Conservation (phyloP, 2,888 invertebrate species). For the Carterocephalus palaemon region DNA sequence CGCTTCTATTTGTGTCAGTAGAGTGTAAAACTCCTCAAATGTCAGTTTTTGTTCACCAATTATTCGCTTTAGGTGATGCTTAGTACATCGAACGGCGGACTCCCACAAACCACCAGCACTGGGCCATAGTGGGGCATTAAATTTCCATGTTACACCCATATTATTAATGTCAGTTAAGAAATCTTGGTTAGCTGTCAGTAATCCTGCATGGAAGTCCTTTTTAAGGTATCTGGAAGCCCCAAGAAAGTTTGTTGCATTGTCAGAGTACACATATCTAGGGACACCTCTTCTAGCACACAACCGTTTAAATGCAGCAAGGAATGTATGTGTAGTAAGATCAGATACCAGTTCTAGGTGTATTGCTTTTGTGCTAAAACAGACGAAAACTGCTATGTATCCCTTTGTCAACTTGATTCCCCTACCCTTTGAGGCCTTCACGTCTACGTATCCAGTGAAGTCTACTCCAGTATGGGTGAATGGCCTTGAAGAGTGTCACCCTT, state of each 20-base stretch:
- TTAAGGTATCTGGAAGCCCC: too few relatives aligned
- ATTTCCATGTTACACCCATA: too few relatives aligned
- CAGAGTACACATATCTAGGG: too few relatives aligned
- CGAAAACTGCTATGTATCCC: conserved; percentile 15
- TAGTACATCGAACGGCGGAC: conserved; percentile 11
- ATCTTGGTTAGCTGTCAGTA: conserved; percentile 10
- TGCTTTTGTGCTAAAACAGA: too few relatives aligned
- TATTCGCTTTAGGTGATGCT: conserved; percentile 22
- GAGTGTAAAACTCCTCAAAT: conserved; percentile 21
- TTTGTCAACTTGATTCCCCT: conserved; percentile 24
- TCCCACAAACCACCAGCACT: conserved; percentile 22
- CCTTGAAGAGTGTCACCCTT: conserved; percentile 16
- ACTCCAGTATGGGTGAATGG: conserved; percentile 27
- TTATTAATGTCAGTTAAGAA: not conserved
- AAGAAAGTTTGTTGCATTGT: too few relatives aligned
- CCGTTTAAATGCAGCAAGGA: too few relatives aligned
- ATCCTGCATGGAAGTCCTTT: too few relatives aligned
- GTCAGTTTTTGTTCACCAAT: conserved; percentile 21
- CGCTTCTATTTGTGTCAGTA: conserved; percentile 24
- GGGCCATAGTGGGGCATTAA: too few relatives aligned
- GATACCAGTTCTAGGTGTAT: too few relatives aligned
- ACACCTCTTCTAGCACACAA: too few relatives aligned
- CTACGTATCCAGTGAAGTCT: conserved; percentile 27
- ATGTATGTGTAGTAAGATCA: too few relatives aligned
- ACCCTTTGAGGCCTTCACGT: conserved; percentile 8